Evolutionary conservation across 2,797 vertebrate genomes (phyloP), one percentile per base, ranked within the genome.

Genomic region (Ceyx erithaca): DNA sequence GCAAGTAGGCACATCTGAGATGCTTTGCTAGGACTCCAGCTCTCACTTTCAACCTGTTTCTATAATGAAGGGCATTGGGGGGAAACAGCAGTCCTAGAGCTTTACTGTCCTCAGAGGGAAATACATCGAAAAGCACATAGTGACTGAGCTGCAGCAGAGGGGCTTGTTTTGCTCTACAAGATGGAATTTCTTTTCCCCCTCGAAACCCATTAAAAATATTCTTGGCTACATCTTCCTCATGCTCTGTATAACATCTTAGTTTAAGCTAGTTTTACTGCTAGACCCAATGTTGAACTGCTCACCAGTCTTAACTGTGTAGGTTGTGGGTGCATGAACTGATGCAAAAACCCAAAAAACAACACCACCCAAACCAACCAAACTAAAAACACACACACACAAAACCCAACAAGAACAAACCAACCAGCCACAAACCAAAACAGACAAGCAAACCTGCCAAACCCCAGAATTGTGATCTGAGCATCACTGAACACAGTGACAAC

Each of bases 71-170:
- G 31, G 19, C 40, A 7, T 9, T 15, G 48, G 30, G 57, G 22
- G 22, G 78, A 75, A 37, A 33, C 33, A n/a, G 37, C 67, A 61
- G 26, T 20, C 4, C 21, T 28, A 22, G 13, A 51, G 48, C 49
- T 91, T 37, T 73, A 43, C 33, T 55, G 1, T 68, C 51, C n/a
- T 58, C 41, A 61, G 54, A 40, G 22, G 59, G 46, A 62, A 81
- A 40, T 21, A 9, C 0, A 0, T 52, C 0, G 2, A 51, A 45
- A 25, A 64, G 40, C 21, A 9, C 2, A 2, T 8, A 20, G n/a
- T 40, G 67, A 45, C 33, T 58, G 59, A 59, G 52, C 52, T 9
- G 14, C 45, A n/a, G 19, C 37, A 62, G 48, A 66, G n/a, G 6
- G 25, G 15, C 49, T 77, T 49, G 4, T 37, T 82, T 78, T 77